A percentile compares a stretch with the other conserved stretches of the same genome.
These are phyloP conservation scores for Halcyon smyrnensis DNA, from an alignment of 2,797 vertebrate species.

Conservation along the genomic window DNA sequence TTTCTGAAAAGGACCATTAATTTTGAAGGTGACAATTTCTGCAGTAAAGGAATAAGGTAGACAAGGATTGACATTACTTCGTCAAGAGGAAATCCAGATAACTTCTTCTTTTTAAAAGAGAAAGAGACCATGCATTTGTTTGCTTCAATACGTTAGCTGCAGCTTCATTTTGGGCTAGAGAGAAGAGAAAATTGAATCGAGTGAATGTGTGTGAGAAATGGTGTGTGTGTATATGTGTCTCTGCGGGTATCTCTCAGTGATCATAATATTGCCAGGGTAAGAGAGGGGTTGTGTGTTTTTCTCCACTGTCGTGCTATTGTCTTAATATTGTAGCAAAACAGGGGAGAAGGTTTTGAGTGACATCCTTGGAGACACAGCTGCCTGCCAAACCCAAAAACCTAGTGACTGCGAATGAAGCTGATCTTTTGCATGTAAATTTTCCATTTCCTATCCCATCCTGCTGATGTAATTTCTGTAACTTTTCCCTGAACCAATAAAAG, in stretches of 20 bases:
- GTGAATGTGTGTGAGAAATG: not conserved
- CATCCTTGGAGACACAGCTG: not conserved
- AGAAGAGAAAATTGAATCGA: not conserved
- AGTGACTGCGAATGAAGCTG: not conserved
- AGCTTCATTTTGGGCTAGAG: not conserved
- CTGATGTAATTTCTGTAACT: not conserved
- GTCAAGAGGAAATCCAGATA: slow-evolving; percentile 25
- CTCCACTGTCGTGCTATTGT: not conserved
- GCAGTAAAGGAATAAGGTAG: slow-evolving; percentile 42
- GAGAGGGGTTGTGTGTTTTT: not conserved
- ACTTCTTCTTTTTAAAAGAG: slow-evolving; percentile 15
- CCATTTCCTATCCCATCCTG: not conserved
- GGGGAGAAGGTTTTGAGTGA: not conserved
- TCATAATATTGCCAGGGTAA: not conserved
- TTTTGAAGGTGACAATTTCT: slow-evolving; percentile 62
- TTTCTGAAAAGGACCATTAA: slow-evolving; percentile 52
- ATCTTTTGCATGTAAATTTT: not conserved
- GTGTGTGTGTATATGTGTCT: not conserved
- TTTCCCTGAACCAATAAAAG: not conserved
- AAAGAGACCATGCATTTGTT: slow-evolving; percentile 22
- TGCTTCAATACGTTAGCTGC: slow-evolving; percentile 1
- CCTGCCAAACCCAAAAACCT: not conserved
- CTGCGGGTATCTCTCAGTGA: not conserved
- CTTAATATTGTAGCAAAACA: not conserved
- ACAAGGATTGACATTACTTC: slow-evolving; percentile 12